These are phyloP conservation scores for Parnassius smintheus DNA, from an alignment of 2,888 invertebrate species.

Conservation along the genomic window DNA sequence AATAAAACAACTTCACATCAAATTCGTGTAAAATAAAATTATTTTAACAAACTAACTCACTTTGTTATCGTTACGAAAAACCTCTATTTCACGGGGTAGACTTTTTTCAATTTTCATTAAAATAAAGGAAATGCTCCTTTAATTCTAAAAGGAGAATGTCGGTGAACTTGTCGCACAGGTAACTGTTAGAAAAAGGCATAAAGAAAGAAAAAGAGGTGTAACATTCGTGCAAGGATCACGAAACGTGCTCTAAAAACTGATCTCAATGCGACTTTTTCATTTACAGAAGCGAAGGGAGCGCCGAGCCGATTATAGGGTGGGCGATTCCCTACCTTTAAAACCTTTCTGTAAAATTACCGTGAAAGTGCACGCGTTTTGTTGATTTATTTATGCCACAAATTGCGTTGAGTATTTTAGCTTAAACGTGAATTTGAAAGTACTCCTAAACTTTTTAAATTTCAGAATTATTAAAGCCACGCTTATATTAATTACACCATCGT, in stretches of 20 bases:
- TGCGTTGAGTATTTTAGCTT: too few relatives aligned
- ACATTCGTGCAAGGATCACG: constrained; percentile 4
- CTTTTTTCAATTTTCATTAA: constrained; percentile 22
- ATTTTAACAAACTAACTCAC: constrained; percentile 20
- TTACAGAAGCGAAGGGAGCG: constrained; percentile 11
- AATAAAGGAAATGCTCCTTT: constrained; percentile 36
- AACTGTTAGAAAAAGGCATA: neutral
- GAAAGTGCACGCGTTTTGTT: neutral
- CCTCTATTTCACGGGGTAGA: constrained; percentile 2
- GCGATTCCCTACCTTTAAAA: constrained; percentile 7
- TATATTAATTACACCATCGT: constrained; percentile 1
- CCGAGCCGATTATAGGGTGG: constrained; percentile 16
- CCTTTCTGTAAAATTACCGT: constrained; percentile 9
- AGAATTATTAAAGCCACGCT: too few relatives aligned
- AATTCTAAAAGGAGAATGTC: constrained; percentile 40
- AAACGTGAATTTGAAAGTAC: too few relatives aligned
- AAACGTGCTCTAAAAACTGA: constrained; percentile 20
- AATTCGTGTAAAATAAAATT: constrained; percentile 14
- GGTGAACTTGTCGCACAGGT: constrained; percentile 23
- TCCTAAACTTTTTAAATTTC: too few relatives aligned
- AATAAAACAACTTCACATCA: neutral
- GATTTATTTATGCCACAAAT: too few relatives aligned
- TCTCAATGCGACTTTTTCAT: constrained; percentile 16
- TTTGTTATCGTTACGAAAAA: constrained; percentile 17
- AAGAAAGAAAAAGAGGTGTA: constrained; percentile 7